These are phyloP conservation scores for Echeneis naucrates DNA, from an alignment of 2,797 vertebrate genomes.

Conservation along the genomic window DNA sequence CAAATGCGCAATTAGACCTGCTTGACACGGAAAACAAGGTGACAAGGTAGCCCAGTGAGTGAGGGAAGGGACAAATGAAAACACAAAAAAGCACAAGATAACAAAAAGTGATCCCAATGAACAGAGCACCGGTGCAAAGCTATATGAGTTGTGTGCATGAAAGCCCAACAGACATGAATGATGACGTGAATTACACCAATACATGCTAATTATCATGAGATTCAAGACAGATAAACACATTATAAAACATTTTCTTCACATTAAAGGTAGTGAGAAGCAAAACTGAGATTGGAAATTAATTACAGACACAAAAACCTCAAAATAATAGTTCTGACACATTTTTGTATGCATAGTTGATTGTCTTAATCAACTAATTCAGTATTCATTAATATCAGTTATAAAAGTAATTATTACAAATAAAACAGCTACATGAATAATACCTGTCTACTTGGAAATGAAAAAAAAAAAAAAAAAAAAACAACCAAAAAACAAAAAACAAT, in stretches of 20 bases:
- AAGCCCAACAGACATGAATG: not conserved
- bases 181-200: slow-evolving; percentile 3
- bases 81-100: slow-evolving; percentile 24
- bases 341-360: not conserved
- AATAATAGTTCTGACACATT: not conserved
- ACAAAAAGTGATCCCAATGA: slow-evolving; percentile 25
- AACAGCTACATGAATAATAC: not conserved
- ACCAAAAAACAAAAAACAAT: not conserved
- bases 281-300: not conserved
- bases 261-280: not conserved
- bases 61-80: slow-evolving; percentile 37
- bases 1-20: slow-evolving; percentile 94
- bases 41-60: slow-evolving; percentile 74
- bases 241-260: not conserved
- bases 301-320: not conserved
- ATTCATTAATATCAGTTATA: not conserved
- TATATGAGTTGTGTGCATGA: not conserved
- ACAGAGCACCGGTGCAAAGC: not conserved
- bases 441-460: not conserved
- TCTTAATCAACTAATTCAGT: not conserved
- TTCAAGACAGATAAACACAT: too few species aligned
- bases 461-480: too few species aligned
- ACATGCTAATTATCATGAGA: slow-evolving; percentile 6
- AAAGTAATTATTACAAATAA: not conserved
- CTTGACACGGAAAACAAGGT: slow-evolving; percentile 87